phyloP scores from a whole-genome alignment of 2,888 invertebrate species.

The Cylindroiulus punctatus region DNA sequence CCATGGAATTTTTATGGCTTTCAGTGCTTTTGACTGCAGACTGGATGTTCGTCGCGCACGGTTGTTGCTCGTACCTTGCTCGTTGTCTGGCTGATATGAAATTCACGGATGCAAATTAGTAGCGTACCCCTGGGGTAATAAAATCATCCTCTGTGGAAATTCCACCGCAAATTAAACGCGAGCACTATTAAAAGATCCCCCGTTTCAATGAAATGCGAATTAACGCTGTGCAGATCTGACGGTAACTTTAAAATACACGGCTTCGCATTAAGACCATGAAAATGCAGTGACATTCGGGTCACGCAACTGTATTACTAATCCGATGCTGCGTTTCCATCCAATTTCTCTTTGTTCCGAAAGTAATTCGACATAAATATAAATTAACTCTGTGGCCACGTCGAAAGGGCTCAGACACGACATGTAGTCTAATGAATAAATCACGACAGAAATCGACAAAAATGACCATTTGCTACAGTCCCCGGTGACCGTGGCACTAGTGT shows the following conservation, averaged over 20 bases:
- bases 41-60: background rate
- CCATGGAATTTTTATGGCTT: constrained; percentile 40
- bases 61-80: constrained; percentile 6
- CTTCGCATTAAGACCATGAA: background rate
- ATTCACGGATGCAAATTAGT: constrained; percentile 44
- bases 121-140: constrained; percentile 43
- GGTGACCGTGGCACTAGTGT: no score
- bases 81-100: background rate
- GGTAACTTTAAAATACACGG: background rate
- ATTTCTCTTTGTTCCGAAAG: background rate
- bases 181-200: constrained; percentile 36
- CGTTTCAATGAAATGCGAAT: constrained; percentile 45
- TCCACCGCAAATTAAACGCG: constrained; percentile 42
- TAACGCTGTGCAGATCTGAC: constrained; percentile 13
- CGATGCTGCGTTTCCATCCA: no score
- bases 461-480: no score
- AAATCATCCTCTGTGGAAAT: constrained; percentile 47
- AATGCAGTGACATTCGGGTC: background rate
- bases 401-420: background rate
- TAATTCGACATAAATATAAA: background rate
- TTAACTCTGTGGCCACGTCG: background rate
- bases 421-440: background rate
- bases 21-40: constrained; percentile 20
- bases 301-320: background rate
- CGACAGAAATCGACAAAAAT: background rate